Evolutionary conservation across 2,888 invertebrate species (phyloP).

Genomic region (Stenodema calcarata): DNA sequence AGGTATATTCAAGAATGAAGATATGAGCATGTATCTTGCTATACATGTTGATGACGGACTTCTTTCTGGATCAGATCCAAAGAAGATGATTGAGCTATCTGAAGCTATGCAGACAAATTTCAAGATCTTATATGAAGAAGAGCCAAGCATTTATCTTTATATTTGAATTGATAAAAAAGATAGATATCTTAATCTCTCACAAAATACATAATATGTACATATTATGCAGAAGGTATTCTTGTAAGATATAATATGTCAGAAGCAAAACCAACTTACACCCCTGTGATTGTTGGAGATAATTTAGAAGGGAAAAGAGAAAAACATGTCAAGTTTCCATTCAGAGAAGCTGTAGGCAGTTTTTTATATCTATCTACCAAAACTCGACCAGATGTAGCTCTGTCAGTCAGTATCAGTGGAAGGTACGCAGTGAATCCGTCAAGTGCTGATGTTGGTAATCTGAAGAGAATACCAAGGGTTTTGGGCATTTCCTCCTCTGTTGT

Average conservation of each 20-base stretch:
- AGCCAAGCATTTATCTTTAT: neutral
- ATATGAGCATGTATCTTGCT: neutral
- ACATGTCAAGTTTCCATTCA: neutral
- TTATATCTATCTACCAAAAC: no score
- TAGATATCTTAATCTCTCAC: neutral
- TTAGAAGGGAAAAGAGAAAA: neutral
- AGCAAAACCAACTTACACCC: neutral
- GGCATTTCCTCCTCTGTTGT: no score
- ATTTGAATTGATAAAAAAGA: neutral
- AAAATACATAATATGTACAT: neutral
- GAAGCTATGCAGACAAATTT: neutral
- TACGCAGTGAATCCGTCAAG: neutral
- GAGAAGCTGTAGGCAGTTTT: neutral
- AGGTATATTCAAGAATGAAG: neutral
- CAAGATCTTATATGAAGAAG: neutral
- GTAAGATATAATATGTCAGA: neutral
- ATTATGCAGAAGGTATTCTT: neutral
- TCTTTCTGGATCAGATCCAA: neutral
- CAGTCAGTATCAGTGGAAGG: neutral
- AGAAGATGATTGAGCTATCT: neutral
- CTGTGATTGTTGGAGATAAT: neutral
- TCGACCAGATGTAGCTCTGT: no score
- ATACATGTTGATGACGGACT: neutral
- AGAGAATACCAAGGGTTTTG: no score
- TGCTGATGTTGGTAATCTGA: no score